Percentiles rank a stretch among this genome's conserved stretches.
These are phyloP conservation scores for Taeniopygia guttata DNA, from an alignment of 2,797 vertebrate genomes.

Conservation along the genomic window DNA sequence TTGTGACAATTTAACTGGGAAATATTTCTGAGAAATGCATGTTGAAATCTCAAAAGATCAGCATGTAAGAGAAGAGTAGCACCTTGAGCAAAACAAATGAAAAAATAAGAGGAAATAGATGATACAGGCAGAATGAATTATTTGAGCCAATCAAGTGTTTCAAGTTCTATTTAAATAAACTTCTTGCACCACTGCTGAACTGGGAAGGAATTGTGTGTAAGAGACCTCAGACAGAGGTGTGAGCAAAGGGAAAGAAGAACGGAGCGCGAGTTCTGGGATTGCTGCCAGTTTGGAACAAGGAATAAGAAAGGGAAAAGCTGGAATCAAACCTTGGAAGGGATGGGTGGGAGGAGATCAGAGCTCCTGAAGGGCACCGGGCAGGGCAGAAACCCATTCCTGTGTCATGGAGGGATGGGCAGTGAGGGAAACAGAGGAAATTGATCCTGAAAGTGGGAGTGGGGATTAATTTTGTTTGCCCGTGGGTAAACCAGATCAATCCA, in stretches of 20 bases:
- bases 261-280: neutral
- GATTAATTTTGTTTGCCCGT: constrained; percentile 14
- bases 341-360: neutral
- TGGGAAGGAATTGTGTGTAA: neutral
- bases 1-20: neutral
- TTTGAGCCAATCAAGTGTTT: neutral
- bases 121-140: neutral
- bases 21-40: neutral
- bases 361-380: neutral
- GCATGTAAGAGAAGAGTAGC: neutral
- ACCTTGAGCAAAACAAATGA: neutral
- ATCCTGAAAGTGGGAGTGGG: neutral
- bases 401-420: neutral
- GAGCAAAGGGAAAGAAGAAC: neutral
- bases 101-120: neutral
- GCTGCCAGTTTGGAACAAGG: neutral
- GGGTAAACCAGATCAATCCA: constrained; percentile 13
- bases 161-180: neutral
- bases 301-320: neutral
- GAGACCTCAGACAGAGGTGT: neutral
- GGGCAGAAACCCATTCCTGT: neutral
- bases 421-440: neutral
- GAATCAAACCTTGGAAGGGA: neutral
- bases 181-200: neutral
- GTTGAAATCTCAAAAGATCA: neutral